Evolutionary conservation across 2,113 vertebrate species (phyloP), one percentile per base, ranked within the genome.

Genomic region (Ceyx margarethae): DNA sequence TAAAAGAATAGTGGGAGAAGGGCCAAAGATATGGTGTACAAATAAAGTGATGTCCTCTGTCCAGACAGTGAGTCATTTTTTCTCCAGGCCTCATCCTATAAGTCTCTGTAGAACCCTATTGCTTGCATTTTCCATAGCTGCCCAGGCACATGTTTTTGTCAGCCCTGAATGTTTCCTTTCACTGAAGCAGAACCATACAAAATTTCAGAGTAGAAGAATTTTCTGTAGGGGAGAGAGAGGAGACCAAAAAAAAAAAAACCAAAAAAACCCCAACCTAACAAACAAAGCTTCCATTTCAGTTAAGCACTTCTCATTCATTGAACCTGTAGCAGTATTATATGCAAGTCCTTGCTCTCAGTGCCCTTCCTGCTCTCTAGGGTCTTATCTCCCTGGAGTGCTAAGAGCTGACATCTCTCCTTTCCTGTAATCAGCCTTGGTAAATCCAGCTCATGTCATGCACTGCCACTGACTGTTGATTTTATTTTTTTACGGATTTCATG

Each of bases 401-500:
- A 51, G 78, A 91, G 37, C 10, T 3, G 1, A 21, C 8, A 31
- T 35, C 43, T 67, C 43, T 60, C 25, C 64, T 82, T 94, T 95
- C 81, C 75, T 80, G 48, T 83, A 82, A 83, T 35, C 12, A 1
- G 18, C 29, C 71, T 77, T 71, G 69, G 51, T 73, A 46, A 85
- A 79, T 62, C 22, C 37, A 76, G 31, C 58, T 90, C 46, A 85
- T 54, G 71, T 50, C 26, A 95, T 93, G 29, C 72, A 45, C 28
- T 72, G 64, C 53, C 66, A 35, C 66, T 91, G 85, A 22, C 77
- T 66, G 71, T 42, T 85, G 54, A n/a, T 76, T 42, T 81, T 91
- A 46, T 84, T 92, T 85, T 90, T 78, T 78, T 85, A 69, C 53
- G 61, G 68, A 82, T 79, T 94, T 79, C 51, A 85, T 87, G 86